Evolutionary conservation across 2,113 vertebrate genomes (phyloP).

Genomic region (Phylloscopus trochilus): DNA sequence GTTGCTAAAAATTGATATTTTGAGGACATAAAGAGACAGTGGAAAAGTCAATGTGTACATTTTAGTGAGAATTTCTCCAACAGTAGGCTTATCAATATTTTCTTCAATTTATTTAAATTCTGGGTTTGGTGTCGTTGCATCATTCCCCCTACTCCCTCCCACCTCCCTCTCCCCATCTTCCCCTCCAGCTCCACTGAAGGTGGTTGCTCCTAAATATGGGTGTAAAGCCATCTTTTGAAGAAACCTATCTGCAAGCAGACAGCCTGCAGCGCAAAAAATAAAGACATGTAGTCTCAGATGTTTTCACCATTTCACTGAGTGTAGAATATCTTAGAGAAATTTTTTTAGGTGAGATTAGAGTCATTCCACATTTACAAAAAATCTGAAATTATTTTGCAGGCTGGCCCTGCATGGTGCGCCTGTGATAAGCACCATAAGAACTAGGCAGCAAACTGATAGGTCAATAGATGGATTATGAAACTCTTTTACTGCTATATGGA

Average conservation of each 20-base stretch:
- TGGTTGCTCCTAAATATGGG: neutral
- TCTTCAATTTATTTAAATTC: neutral
- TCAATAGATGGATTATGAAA: neutral
- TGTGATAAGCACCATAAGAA: neutral
- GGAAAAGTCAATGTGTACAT: neutral
- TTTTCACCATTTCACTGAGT: neutral
- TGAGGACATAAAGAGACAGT: neutral
- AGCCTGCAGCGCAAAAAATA: neutral
- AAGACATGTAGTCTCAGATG: neutral
- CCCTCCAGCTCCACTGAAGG: neutral
- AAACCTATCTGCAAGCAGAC: neutral
- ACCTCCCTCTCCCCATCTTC: neutral
- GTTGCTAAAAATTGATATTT: conserved; percentile 38
- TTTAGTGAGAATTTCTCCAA: neutral
- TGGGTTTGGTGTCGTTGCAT: neutral
- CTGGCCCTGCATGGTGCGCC: neutral
- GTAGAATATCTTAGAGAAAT: neutral
- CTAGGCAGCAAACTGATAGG: neutral
- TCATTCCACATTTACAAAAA: neutral
- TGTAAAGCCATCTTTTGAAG: conserved; percentile 4
- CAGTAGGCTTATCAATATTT: neutral
- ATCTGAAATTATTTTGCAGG: neutral
- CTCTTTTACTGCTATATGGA: neutral
- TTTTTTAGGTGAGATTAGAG: neutral
- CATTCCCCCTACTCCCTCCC: neutral